Evolutionary conservation across 2,797 vertebrate genomes (phyloP).

Genomic region (Odontamblyopus lacepedii): DNA sequence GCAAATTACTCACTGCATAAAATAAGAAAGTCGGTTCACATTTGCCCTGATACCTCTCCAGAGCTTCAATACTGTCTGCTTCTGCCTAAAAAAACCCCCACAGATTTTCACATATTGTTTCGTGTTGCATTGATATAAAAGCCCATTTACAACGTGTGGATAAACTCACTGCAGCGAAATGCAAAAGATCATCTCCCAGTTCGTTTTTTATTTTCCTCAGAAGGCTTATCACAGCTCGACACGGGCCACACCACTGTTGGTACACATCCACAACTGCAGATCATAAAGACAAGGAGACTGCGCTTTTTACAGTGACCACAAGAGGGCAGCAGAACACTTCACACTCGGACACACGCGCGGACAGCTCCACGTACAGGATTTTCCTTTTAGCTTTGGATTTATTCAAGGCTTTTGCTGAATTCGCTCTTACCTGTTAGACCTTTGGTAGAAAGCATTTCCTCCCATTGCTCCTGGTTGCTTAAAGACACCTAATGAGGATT

Average conservation of each 20-base stretch:
- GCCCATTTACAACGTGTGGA: not conserved
- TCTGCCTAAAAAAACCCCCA: slow-evolving; percentile 80
- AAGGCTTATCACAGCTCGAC: slow-evolving; percentile 86
- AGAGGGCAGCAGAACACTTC: slow-evolving; percentile 58
- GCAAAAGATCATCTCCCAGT: slow-evolving; percentile 83
- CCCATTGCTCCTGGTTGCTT: slow-evolving; percentile 91
- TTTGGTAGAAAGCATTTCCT: slow-evolving; percentile 85
- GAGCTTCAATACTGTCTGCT: slow-evolving; percentile 84
- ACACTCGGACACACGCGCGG: slow-evolving; percentile 17
- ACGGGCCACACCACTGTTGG: slow-evolving; percentile 95
- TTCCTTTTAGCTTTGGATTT: not conserved
- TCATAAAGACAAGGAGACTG: slow-evolving; percentile 14
- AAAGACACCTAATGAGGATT: slow-evolving; percentile 75
- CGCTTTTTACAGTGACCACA: slow-evolving; percentile 57
- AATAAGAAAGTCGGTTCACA: slow-evolving; percentile 94
- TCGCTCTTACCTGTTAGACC: slow-evolving; percentile 86
- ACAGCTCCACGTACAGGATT: not conserved
- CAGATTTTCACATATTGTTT: not conserved
- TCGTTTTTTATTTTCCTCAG: slow-evolving; percentile 92
- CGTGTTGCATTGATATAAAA: not conserved
- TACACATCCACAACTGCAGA: slow-evolving; percentile 88
- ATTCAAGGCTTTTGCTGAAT: not conserved
- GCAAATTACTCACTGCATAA: slow-evolving; percentile 81
- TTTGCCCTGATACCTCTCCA: slow-evolving; percentile 87
- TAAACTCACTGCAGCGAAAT: slow-evolving; percentile 88